A percentile compares a stretch with the other conserved stretches of the same genome.
Conservation (phyloP, 2,888 invertebrate species). For the Anoncus sp. region DNA sequence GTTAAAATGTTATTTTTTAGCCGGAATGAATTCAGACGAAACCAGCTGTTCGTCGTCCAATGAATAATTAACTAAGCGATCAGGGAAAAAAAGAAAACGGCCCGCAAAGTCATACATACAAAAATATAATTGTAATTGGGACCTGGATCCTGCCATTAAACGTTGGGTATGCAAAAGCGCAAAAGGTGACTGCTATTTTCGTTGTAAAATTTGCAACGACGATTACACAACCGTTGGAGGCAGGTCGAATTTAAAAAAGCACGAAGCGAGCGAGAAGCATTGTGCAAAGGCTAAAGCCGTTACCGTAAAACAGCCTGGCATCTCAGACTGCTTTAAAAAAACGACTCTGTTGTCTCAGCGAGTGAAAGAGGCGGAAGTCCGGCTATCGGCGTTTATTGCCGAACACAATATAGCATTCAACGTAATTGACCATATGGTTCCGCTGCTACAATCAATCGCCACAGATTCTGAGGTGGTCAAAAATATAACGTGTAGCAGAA, state of each 20-base stretch:
- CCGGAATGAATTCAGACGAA: too few species aligned
- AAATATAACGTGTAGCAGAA: constrained; percentile 61
- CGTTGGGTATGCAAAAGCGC: constrained; percentile 13
- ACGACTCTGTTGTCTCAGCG: constrained; percentile 2
- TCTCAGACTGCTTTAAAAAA: constrained; percentile 25
- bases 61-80: too few species aligned
- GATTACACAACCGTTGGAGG: constrained; percentile 34
- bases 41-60: too few species aligned
- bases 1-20: too few species aligned
- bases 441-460: constrained; percentile 62
- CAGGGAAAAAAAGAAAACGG: too few species aligned
- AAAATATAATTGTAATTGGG: constrained; percentile 39
- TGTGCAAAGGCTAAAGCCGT: constrained; percentile 11
- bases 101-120: neutral
- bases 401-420: constrained; percentile 70
- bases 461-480: constrained; percentile 68
- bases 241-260: constrained; percentile 27
- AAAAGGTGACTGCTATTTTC: constrained; percentile 28
- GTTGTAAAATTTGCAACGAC: constrained; percentile 19
- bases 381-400: constrained; percentile 63
- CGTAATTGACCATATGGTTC: constrained; percentile 66
- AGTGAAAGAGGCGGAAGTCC: constrained; percentile 63
- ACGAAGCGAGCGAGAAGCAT: constrained; percentile 26
- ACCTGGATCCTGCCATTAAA: constrained; percentile 19
- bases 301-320: neutral